Conservation (phyloP, 2,888 invertebrate genomes). For the Anthophora plumipes region DNA sequence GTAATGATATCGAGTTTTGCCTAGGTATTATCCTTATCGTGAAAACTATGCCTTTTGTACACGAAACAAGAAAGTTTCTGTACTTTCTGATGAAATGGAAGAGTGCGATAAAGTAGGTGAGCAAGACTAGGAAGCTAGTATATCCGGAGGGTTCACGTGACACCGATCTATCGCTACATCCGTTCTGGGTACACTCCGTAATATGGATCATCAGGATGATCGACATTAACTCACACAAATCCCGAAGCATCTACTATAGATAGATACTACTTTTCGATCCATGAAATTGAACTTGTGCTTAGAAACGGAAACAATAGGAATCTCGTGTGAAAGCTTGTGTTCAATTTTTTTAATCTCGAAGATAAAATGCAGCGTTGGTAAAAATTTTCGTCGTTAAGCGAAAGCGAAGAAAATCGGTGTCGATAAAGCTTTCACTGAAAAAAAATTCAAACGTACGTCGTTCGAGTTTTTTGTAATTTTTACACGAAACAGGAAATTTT, state of each 20-base stretch:
- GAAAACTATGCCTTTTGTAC: neutral
- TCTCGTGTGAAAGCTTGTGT: neutral
- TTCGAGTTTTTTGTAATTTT: neutral
- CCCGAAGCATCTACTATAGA: slow-evolving; percentile 43
- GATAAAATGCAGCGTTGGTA: neutral
- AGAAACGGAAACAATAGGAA: neutral
- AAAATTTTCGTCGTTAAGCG: neutral
- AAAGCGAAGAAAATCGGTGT: neutral
- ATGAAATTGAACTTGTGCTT: neutral
- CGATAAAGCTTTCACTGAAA: neutral
- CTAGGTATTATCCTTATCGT: neutral
- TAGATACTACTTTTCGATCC: slow-evolving; percentile 18
- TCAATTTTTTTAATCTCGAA: neutral
- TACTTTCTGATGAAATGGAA: slow-evolving; percentile 70
- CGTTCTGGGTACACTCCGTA: slow-evolving; percentile 77
- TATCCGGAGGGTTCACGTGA: slow-evolving; percentile 84
- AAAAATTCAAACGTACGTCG: neutral
- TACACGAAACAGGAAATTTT: slow-evolving; percentile 36
- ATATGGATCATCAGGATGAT: slow-evolving; percentile 69
- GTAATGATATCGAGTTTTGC: neutral
- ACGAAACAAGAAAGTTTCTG: slow-evolving; percentile 39
- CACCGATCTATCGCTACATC: slow-evolving; percentile 83
- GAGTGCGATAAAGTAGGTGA: slow-evolving; percentile 80
- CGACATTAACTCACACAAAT: slow-evolving; percentile 63
- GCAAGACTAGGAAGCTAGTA: slow-evolving; percentile 83